Base-by-base conservation (phyloP, 2,888 invertebrate genomes). In the Drosophila colorata region DNA sequence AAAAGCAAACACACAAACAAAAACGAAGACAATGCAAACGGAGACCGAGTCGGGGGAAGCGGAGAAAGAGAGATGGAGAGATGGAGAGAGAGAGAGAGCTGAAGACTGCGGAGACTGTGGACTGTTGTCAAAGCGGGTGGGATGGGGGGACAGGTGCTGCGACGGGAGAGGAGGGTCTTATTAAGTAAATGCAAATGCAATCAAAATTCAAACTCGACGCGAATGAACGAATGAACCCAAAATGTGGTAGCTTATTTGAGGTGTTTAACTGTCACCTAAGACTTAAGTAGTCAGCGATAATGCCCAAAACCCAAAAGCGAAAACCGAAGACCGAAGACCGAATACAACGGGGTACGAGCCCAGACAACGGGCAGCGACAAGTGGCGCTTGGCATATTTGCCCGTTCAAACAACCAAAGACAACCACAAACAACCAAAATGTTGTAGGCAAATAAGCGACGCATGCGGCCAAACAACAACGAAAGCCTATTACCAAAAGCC, bases 241-340 rank as follows among this genome's bases (percentile, higher is more conserved):
- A 88, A 88, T 86, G 82, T 75, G 87, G 89, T 87, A 89, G 89
- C 89, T 72, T 75, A 73, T 81, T 87, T 75, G 72, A 89, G 89
- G 89, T 89, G 89, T 89, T 85, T 85, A 78, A 77, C 89, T 88
- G 89, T 89, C 89, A 89, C 87, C 87, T 89, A 86, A 84, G 84
- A 84, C 84, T 86, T 86, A 84, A 74, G 80, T 78, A 78, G 76
- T 76, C 78, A 48, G 64, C 63, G 74, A 79, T 66, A 74, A 77
- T 55, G 53, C 57, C 53, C 31, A 18, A 13, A 33, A 33, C 33
- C 13, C 11, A 11, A 9, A 31, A 28, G 9, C 9, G 28, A 28
- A 1, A 28, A 31, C 31, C 31, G 13, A 0, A 33, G 4, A 33
- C 33, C 33, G 28, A 8, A 31, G 9, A 31, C 28, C 9, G 28